Evolutionary conservation across 2,113 vertebrate species (phyloP), one percentile per base, ranked within the genome.

Genomic region (Gobio gobio): DNA sequence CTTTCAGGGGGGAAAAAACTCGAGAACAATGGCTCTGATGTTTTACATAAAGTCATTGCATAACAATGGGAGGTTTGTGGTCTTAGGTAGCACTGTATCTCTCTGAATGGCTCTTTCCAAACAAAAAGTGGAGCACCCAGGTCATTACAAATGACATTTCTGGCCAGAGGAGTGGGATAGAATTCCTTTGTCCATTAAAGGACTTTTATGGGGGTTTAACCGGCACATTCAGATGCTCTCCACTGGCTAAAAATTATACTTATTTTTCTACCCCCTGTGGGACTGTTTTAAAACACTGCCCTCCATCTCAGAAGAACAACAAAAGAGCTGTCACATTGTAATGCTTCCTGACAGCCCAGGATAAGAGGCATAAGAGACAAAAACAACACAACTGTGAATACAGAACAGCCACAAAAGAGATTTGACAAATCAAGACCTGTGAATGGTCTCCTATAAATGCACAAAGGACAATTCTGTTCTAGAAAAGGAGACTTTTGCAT

Each of bases 331-430:
- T 93, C 91, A 88, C 87, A 87, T 85, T 83, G 68, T 89, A 88
- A 93, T 88, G 82, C 90, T 92, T 93, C 92, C 92, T 94, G 94
- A 93, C 89, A 91, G 87, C 72, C 88, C 43, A 86, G 88, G 86
- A 90, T 79, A 83, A 56, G 78, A 68, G n/a, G 16, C 58, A 79
- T 79, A 59, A 43, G 80, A 90, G 85, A 88, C 85, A 86, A 73
- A 86, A 89, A 90, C 85, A 83, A 89, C 80, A 86, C 80, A 58
- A 82, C 80, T 64, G 78, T 86, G 87, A 89, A 91, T 89, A 90
- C 90, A 90, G 78, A 89, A 82, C 61, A 84, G 87, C 59, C 58
- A 75, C 75, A 86, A 83, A 78, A 79, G 76, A 80, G 56, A 47
- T 49, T 14, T 26, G n/a, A 80, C 59, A 26, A 80, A 80, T 80